Evolutionary conservation across 2,113 vertebrate genomes (phyloP).

Genomic region (Myrmecophaga tridactyla): DNA sequence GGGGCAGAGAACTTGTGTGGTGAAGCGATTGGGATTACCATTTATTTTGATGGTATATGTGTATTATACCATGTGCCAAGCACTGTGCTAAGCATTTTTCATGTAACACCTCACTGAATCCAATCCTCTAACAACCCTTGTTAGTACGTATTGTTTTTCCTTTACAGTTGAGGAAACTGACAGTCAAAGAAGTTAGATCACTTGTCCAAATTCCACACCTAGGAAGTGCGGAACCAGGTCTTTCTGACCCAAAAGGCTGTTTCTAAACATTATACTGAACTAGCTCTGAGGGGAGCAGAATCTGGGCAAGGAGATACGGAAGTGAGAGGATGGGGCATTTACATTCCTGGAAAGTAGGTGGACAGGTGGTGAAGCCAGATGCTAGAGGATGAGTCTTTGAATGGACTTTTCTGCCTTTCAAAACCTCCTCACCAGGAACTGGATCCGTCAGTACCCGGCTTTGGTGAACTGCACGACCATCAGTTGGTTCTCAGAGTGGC

Average conservation of each 20-base stretch:
- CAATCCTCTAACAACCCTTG: not conserved
- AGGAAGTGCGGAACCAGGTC: not conserved
- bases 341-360: not conserved
- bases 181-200: not conserved
- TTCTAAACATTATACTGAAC: not conserved
- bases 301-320: not conserved
- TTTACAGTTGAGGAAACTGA: slow-evolving; percentile 1
- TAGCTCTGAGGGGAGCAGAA: not conserved
- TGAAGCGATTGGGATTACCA: not conserved
- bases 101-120: not conserved
- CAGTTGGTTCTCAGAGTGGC: slow-evolving; percentile 95
- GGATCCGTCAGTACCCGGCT: slow-evolving; percentile 91
- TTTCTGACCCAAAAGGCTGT: not conserved
- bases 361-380: not conserved
- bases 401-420: not conserved
- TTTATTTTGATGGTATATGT: not conserved
- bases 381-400: not conserved
- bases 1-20: not conserved
- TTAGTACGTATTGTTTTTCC: not conserved
- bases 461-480: slow-evolving; percentile 93
- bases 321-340: not conserved
- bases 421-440: slow-evolving; percentile 81
- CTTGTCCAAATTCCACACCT: not conserved
- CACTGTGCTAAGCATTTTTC: not conserved
- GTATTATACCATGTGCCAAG: not conserved